Conservation (phyloP, 2,113 vertebrate species). For the Xyrauchen texanus region DNA sequence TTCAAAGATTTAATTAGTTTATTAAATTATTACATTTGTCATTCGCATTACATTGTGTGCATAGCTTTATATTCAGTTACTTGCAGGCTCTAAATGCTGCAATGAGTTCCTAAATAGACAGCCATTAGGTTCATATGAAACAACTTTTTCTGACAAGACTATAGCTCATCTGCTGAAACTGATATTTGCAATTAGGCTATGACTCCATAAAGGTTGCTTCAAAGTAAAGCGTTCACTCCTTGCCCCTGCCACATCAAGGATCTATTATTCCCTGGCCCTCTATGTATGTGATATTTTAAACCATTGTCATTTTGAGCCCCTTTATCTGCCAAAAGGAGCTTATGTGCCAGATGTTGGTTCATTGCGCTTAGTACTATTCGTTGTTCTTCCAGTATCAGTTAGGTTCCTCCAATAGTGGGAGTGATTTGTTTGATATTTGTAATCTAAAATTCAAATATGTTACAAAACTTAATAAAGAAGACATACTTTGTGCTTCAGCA, state of each 20-base stretch:
- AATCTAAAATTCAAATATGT: neutral
- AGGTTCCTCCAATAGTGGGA: conserved; percentile 1
- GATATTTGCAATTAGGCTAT: conserved; percentile 53
- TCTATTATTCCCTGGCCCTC: conserved; percentile 47
- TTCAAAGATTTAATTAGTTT: too few species aligned
- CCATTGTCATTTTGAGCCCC: conserved; percentile 49
- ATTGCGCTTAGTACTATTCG: conserved; percentile 2
- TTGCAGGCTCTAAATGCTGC: neutral
- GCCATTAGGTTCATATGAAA: conserved; percentile 41
- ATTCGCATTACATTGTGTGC: neutral
- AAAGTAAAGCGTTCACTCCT: conserved; percentile 49
- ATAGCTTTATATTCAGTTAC: neutral
- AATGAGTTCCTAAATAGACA: conserved; percentile 25
- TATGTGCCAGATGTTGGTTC: conserved; percentile 41
- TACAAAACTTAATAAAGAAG: neutral
- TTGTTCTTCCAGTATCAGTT: conserved; percentile 9
- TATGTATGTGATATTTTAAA: conserved; percentile 55
- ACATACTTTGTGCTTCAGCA: neutral
- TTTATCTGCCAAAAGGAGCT: conserved; percentile 33
- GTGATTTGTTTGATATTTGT: conserved; percentile 2
- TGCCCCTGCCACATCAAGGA: conserved; percentile 54
- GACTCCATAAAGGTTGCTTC: conserved; percentile 47
- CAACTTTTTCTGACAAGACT: conserved; percentile 48
- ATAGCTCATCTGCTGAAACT: conserved; percentile 51
- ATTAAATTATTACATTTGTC: neutral